A percentile compares a stretch with the other conserved stretches of the same genome.
Evolutionary conservation across 2,113 vertebrate genomes (phyloP).

Genomic region (Salvator merianae): DNA sequence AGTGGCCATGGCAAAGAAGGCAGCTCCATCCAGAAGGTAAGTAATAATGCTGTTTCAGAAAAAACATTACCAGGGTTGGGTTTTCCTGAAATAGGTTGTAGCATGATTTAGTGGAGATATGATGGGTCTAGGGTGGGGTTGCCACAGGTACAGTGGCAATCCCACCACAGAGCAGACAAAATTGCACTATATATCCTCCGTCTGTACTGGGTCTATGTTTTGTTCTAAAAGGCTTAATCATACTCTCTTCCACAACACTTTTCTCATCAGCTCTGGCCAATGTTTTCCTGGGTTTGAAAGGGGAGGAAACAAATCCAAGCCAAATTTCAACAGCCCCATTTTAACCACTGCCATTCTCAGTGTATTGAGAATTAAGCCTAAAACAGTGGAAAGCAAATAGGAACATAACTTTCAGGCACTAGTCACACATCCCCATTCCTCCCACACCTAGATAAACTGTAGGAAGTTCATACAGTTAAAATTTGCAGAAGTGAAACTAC

Average conservation of each 20-base stretch:
- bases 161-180: too few relatives aligned
- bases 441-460: constrained; percentile 32
- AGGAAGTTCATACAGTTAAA: constrained; percentile 45
- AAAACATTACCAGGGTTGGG: too few relatives aligned
- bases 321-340: background rate
- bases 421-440: constrained; percentile 20
- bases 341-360: background rate
- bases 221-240: too few relatives aligned
- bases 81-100: too few relatives aligned
- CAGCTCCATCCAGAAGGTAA: too few relatives aligned
- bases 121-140: too few relatives aligned
- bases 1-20: too few relatives aligned
- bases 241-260: background rate
- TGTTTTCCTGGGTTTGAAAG: background rate
- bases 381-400: constrained; percentile 27
- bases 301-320: background rate
- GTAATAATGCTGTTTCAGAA: too few relatives aligned
- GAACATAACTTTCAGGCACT: background rate
- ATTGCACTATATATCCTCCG: too few relatives aligned
- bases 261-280: background rate
- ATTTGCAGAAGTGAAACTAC: constrained; percentile 54
- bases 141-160: too few relatives aligned
- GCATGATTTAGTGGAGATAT: too few relatives aligned
- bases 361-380: background rate
- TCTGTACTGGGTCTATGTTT: too few relatives aligned